Conservation (phyloP, 2,113 vertebrate species). For the Pao palembangensis region DNA sequence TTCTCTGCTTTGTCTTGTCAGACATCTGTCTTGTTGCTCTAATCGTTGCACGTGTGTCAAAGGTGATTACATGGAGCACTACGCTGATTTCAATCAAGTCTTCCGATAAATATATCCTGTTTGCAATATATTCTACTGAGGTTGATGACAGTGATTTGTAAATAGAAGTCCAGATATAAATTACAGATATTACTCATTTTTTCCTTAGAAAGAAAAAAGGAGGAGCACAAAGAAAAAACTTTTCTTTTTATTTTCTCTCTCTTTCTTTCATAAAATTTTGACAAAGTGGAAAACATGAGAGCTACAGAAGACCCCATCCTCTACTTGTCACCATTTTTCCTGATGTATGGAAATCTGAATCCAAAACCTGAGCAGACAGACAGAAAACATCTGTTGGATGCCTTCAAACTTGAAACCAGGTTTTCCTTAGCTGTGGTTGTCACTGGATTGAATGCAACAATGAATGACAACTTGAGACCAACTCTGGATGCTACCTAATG, state of each 20-base stretch:
- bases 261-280: too few relatives aligned
- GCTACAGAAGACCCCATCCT: too few relatives aligned
- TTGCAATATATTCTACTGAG: slow-evolving; percentile 15
- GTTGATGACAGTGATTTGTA: slow-evolving; percentile 1
- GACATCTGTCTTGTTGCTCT: slow-evolving; percentile 37
- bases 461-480: too few relatives aligned
- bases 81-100: slow-evolving; percentile 22
- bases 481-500: too few relatives aligned
- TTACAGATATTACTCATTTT: neutral
- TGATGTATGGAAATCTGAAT: too few relatives aligned
- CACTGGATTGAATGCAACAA: too few relatives aligned
- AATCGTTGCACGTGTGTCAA: slow-evolving; percentile 39
- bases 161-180: slow-evolving; percentile 1
- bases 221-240: too few relatives aligned
- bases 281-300: too few relatives aligned
- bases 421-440: too few relatives aligned
- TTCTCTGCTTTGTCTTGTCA: slow-evolving; percentile 17
- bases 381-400: neutral
- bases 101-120: slow-evolving; percentile 21
- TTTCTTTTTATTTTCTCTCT: too few relatives aligned
- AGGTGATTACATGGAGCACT: slow-evolving; percentile 23
- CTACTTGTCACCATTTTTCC: too few relatives aligned
- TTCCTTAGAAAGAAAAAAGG: neutral
- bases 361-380: too few relatives aligned
- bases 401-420: neutral